Conservation (phyloP, 1,140 invertebrate species). For the Drosophila orosa region DNA sequence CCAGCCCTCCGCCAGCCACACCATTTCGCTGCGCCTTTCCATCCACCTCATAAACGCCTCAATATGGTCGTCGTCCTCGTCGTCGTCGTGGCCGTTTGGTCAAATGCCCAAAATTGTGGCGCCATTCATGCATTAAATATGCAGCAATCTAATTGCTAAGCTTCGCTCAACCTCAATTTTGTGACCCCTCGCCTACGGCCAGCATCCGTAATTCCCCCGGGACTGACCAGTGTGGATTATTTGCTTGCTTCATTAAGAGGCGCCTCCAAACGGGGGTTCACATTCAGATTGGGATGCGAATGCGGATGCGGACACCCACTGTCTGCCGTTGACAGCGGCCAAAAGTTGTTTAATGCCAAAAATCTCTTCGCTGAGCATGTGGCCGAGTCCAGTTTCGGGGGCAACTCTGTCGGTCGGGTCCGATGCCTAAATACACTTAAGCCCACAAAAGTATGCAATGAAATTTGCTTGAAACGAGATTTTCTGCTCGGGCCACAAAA, state of each 20-base stretch:
- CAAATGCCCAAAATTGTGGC: conserved; percentile 70
- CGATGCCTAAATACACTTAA: conserved; percentile 75
- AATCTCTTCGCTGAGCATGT: conserved; percentile 36
- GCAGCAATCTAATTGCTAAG: conserved; percentile 80
- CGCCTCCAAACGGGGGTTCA: conserved; percentile 2
- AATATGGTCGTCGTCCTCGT: conserved; percentile 44
- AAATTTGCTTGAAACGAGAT: conserved; percentile 76
- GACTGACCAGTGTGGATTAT: conserved; percentile 63
- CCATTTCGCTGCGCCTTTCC: neutral
- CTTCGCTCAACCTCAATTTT: conserved; percentile 19
- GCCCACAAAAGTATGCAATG: conserved; percentile 77
- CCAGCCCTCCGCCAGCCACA: conserved; percentile 1
- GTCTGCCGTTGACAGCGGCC: conserved; percentile 60
- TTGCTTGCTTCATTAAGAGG: conserved; percentile 74
- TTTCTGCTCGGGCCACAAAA: conserved; percentile 60
- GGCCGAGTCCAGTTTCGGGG: conserved; percentile 11
- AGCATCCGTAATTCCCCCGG: conserved; percentile 11
- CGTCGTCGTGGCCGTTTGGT: conserved; percentile 54
- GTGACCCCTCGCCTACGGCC: neutral
- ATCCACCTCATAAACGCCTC: conserved; percentile 58
- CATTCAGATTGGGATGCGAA: conserved; percentile 9
- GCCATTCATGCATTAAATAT: conserved; percentile 80
- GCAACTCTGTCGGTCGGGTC: conserved; percentile 24
- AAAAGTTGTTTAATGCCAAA: conserved; percentile 59
- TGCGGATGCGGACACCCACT: conserved; percentile 15